Base-by-base conservation (phyloP, 2,888 invertebrate genomes). In the Priapulus caudatus region DNA sequence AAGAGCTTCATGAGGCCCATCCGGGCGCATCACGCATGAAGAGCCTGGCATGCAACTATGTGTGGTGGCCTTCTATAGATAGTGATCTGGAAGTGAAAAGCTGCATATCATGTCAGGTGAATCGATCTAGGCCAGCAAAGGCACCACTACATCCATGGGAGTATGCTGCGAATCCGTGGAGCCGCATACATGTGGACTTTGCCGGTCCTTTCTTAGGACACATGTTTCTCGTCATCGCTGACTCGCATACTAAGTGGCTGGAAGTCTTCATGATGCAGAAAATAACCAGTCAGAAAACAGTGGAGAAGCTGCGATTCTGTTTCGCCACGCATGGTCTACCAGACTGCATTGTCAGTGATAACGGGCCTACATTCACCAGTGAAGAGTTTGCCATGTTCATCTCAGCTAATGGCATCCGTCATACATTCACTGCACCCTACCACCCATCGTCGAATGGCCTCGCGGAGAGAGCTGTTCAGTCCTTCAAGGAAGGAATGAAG, bases 161-260 rank as follows among this genome's bases (percentile, higher is more conserved):
- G 19, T 55, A 24, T 22, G 58, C 67, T 20, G 56, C 52, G 3
- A 54, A 58, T 48, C 63, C 64, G 10, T 69, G 67, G 66, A 60
- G 68, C 52, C 59, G 72, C 18, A 56, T 72, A 2, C 72, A 74
- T 59, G 60, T 70, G 16, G 73, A 74, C 58, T 72, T 68, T 60
- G 68, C 71, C 15, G 72, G 71, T 4, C 70, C 68, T 22, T 55
- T 67, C 43, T 44, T 61, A 3, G 63, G 60, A 10, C 52, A 52
- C 4, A 63, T 61, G 60, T 62, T 67, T 23, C 53, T 71, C 2
- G 57, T 73, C 16, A 56, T 72, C 4, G 64, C 68, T 2, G 72
- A 73, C 55, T 61, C 69, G 5, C 63, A 62, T 55, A 69, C 70
- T 0, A 74, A 73, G 54, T 74, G 70, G 71, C 63, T 66, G 1